Base-by-base conservation (phyloP, 2,888 invertebrate species). In the Dendrolimus houi region DNA sequence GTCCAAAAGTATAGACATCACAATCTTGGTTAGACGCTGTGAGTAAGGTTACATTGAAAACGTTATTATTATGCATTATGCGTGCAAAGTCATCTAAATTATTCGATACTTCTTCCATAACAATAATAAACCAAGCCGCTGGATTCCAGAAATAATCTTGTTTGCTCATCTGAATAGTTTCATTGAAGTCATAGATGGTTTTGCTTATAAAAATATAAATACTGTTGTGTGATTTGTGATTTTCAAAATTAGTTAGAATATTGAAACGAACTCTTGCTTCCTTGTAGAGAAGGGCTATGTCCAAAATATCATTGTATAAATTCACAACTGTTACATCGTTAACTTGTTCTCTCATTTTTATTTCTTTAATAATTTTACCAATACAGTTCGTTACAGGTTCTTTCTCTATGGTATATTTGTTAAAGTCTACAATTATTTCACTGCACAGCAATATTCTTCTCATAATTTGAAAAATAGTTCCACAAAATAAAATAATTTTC, bases 71-170 rank as follows among this genome's bases (percentile, higher is more conserved):
- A 40, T 60, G 57, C 14, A 80, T 64, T 42, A 70, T 56, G 10
- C 61, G 52, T 3, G 64, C 62, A 13, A 79, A 41, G 1, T 64
- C 53, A 8, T 56, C 7, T 57, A 72, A 54, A 29, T 62, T 54
- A 55, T 62, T 10, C 9, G 61, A 54, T 29, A 71, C 14, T 53
- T 63, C 54, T 42, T 72, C 56, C 7, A 77, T 41, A 1, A 71
- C 57, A 29, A 80, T 69, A 47, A 81, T 65, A 54, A 78, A 77
- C 53, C 62, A 68, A n/a, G 69, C 71, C 52, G 52, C 55, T 14
- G 75, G 73, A 58, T 72, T 74, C 73, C 77, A 81, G 53, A 66
- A 70, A 12, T 12, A 52, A 54, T 75, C 74, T 7, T 61, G 56
- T 58, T 59, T 65, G 6, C 66, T 56, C 42, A 59, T 47, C 9